Base-by-base conservation (phyloP, 2,888 invertebrate genomes). In the Cenopis cana region DNA sequence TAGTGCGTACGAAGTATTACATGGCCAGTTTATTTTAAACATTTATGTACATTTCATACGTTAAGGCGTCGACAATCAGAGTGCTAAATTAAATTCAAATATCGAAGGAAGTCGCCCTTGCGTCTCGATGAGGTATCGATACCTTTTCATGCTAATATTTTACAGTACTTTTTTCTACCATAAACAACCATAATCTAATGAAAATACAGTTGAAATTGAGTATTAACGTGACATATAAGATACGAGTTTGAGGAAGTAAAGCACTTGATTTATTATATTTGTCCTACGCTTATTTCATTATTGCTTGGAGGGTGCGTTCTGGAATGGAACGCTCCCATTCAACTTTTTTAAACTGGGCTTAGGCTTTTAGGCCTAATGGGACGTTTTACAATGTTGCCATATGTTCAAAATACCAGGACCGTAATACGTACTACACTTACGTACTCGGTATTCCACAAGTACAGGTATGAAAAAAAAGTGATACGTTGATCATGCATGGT, bases 51-150 rank as follows among this genome's bases (percentile, higher is more conserved):
- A 41, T 14, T 14, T 12, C 3, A 38, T 64, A 82, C 82, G 79
- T 80, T 85, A 72, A 74, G 86, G 86, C 87, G 86, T 85, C 82
- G 87, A 89, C 90, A 88, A 87, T 86, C 85, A 80, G 83, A 88
- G 86, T 81, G 90, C 87, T 90, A 91, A 93, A 93, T 93, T 93
- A 92, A 93, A 93, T 92, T 93, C 92, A 93, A 93, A 93, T 93
- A 93, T 93, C 92, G 92, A 91, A 89, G 87, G 91, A 93, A 93
- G 90, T 90, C 87, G 83, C 89, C 89, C 90, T 82, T 89, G 89
- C 88, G 88, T 89, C 89, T 86, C 88, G 76, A 77, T 76, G 86
- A 91, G 20, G 20, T 64, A 24, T 38, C n/a, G n/a, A 11, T 17
- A 54, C 38, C 54, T 24, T 36, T 11, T 54, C 38, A 38, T 38